A percentile compares a stretch with the other conserved stretches of the same genome.
phyloP scores from a whole-genome alignment of 2,888 invertebrate species.

The Andrena praecox region DNA sequence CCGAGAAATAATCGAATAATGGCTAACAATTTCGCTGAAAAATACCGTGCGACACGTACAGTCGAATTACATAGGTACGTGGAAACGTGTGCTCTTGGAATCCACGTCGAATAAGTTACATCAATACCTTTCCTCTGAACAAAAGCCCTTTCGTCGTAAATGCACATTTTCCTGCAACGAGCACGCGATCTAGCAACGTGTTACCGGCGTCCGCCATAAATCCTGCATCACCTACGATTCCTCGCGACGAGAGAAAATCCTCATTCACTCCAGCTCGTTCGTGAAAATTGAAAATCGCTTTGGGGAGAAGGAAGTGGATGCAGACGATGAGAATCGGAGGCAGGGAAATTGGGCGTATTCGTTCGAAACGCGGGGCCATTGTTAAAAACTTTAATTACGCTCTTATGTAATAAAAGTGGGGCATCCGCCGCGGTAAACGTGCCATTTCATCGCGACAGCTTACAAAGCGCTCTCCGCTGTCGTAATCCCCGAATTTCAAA shows the following conservation, averaged over 20 bases:
- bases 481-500: slow-evolving; percentile 12
- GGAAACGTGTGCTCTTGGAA: background rate
- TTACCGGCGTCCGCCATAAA: slow-evolving; percentile 19
- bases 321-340: background rate
- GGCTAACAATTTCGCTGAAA: too few species aligned
- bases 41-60: too few species aligned
- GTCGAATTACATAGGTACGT: too few species aligned
- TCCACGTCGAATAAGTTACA: background rate
- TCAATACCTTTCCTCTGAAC: background rate
- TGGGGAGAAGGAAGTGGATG: background rate
- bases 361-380: slow-evolving; percentile 20
- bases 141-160: background rate
- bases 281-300: slow-evolving; percentile 12
- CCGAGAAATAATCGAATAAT: too few species aligned
- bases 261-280: background rate
- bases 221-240: slow-evolving; percentile 10
- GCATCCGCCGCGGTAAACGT: slow-evolving; percentile 8
- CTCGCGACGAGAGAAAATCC: background rate
- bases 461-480: background rate
- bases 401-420: slow-evolving; percentile 38
- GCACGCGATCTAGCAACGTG: slow-evolving; percentile 6
- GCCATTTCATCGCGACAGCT: slow-evolving; percentile 5
- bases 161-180: background rate
- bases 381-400: slow-evolving; percentile 42
- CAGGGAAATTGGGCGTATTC: background rate